Percentiles rank a stretch among this genome's conserved stretches.
Conservation (phyloP, 2,888 invertebrate genomes). For the Eupithecia pulchellata region DNA sequence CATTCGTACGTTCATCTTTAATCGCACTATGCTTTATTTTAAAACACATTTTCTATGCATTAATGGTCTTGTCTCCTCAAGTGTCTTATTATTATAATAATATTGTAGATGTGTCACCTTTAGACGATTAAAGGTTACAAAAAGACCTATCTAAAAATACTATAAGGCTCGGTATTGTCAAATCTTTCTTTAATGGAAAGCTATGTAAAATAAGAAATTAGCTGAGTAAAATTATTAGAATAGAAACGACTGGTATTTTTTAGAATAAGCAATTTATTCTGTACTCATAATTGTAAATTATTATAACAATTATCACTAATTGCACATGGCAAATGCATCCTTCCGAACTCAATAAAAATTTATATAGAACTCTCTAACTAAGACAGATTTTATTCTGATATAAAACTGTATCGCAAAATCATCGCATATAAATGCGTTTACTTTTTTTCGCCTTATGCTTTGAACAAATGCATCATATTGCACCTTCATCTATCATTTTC, state of each 20-base stretch:
- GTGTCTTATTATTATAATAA: background rate
- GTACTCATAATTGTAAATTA: background rate
- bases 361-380: too few species aligned
- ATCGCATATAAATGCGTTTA: background rate
- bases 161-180: background rate
- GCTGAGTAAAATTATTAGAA: background rate
- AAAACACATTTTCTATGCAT: background rate
- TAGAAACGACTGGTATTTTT: background rate
- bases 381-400: too few species aligned
- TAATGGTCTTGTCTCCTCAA: background rate
- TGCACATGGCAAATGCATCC: background rate
- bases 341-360: background rate
- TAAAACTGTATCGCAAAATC: too few species aligned
- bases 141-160: background rate
- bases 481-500: background rate
- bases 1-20: background rate
- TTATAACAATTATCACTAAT: background rate
- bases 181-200: background rate
- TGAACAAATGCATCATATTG: background rate
- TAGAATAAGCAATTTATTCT: background rate
- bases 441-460: background rate
- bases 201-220: background rate
- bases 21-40: background rate
- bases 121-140: background rate
- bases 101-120: background rate